Evolutionary conservation across 2,888 invertebrate genomes (phyloP).

Genomic region (Eilema sororculum): DNA sequence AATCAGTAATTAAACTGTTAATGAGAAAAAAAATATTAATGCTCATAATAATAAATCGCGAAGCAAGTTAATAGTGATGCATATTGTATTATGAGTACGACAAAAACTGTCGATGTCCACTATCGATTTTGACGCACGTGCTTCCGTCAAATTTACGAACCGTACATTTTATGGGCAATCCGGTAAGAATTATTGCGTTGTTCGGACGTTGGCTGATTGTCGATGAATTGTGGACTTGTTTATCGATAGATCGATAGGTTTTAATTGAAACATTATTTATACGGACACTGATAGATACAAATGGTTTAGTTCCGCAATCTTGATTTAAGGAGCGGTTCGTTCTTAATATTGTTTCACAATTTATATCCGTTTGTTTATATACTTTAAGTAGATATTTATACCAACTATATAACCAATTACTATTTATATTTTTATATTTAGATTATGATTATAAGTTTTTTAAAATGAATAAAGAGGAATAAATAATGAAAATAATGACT

Average conservation of each 20-base stretch:
- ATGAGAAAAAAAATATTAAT: slow-evolving; percentile 69
- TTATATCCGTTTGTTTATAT: not conserved
- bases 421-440: no score
- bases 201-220: slow-evolving; percentile 55
- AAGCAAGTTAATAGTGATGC: slow-evolving; percentile 60
- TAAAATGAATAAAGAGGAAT: no score
- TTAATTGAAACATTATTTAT: slow-evolving; percentile 49
- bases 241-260: slow-evolving; percentile 41
- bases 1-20: slow-evolving; percentile 74
- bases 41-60: slow-evolving; percentile 69
- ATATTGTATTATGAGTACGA: slow-evolving; percentile 31
- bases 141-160: slow-evolving; percentile 68
- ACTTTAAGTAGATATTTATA: not conserved
- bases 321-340: slow-evolving; percentile 6
- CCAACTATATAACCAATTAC: not conserved
- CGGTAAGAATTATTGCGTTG: slow-evolving; percentile 58
- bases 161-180: slow-evolving; percentile 61
- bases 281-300: slow-evolving; percentile 17
- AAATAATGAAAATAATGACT: not conserved
- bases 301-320: slow-evolving; percentile 19
- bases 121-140: slow-evolving; percentile 61
- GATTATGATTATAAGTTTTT: no score
- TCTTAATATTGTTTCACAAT: not conserved
- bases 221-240: slow-evolving; percentile 48
- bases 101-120: slow-evolving; percentile 50